Conservation (phyloP, 2,797 vertebrate genomes). For the Coracias cyanogaster region DNA sequence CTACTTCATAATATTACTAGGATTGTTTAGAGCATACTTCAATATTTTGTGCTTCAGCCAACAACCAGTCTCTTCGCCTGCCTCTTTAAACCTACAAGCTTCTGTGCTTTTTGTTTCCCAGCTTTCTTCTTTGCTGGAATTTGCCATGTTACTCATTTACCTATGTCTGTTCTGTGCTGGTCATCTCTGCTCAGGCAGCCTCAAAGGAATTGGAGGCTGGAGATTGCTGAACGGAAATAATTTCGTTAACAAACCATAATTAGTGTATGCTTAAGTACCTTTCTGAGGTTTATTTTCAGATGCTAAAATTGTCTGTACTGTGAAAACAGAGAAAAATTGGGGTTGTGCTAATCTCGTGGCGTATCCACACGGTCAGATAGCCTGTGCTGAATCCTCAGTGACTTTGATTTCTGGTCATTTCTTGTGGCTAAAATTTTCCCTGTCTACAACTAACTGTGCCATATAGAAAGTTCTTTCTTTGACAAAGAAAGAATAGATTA, state of each 20-base stretch:
- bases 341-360: background rate
- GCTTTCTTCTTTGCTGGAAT: background rate
- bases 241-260: background rate
- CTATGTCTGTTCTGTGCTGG: constrained; percentile 8
- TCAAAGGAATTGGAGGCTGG: background rate
- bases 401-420: background rate
- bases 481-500: background rate
- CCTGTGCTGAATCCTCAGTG: background rate
- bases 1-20: background rate
- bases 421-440: background rate
- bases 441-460: background rate
- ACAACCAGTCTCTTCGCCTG: background rate
- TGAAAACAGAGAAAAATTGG: background rate
- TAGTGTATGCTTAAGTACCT: background rate
- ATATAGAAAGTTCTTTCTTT: background rate
- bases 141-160: background rate
- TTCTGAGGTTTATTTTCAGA: background rate
- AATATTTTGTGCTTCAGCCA: background rate
- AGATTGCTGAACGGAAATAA: background rate
- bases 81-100: background rate
- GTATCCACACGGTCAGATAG: background rate
- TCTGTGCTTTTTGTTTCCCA: background rate
- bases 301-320: background rate
- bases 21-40: background rate
- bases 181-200: background rate